phyloP scores from a whole-genome alignment of 2,797 vertebrate genomes.

The Mastacembelus armatus region DNA sequence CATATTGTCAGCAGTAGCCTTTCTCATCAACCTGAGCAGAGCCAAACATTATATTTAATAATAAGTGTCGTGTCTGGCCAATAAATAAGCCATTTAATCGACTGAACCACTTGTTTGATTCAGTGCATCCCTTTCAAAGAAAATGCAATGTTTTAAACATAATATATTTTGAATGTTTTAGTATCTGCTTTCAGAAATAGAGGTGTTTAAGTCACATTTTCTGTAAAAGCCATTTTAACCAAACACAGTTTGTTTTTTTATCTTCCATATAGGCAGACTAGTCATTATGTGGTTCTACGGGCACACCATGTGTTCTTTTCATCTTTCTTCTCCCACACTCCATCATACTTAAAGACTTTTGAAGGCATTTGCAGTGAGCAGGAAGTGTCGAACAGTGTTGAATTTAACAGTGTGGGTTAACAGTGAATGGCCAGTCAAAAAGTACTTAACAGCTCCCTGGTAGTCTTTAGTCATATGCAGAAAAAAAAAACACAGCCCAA shows the following conservation, averaged over 20 bases:
- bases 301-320: background rate
- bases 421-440: slow-evolving; percentile 34
- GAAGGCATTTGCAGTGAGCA: background rate
- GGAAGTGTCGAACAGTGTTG: slow-evolving; percentile 20
- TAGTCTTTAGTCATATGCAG: slow-evolving; percentile 52
- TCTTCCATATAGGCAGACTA: background rate
- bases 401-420: slow-evolving; percentile 40
- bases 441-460: slow-evolving; percentile 48
- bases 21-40: too few species aligned
- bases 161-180: background rate
- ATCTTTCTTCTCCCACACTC: background rate
- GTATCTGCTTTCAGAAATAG: background rate
- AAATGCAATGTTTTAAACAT: background rate
- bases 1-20: too few species aligned
- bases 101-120: too few species aligned
- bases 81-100: too few species aligned
- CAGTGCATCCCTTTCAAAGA: too few species aligned
- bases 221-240: background rate
- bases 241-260: background rate
- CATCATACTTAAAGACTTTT: background rate
- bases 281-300: background rate
- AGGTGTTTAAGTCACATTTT: background rate
- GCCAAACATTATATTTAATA: too few species aligned
- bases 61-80: too few species aligned
- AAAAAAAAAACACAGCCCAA: slow-evolving; percentile 28